Percentiles rank a stretch among this genome's conserved stretches.
Conservation (phyloP, 1,140 invertebrate species). For the Brachionus paranguensis region DNA sequence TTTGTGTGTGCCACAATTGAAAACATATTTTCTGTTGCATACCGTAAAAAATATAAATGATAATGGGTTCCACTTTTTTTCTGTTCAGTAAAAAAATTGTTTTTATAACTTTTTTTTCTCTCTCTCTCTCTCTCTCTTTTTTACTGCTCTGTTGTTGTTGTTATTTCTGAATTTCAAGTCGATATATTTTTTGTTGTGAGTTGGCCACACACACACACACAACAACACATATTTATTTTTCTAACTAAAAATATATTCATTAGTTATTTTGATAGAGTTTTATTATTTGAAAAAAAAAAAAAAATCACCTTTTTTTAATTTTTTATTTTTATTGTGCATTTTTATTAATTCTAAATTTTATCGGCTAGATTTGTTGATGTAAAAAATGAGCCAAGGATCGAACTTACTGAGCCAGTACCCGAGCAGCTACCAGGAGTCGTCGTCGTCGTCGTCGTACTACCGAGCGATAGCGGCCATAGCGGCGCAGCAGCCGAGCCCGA, state of each 20-base stretch:
- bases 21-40: slow-evolving; percentile 30
- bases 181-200: too few species aligned
- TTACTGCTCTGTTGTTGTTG: not conserved
- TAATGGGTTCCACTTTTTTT: slow-evolving; percentile 35
- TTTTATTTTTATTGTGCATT: not conserved
- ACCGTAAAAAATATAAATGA: slow-evolving; percentile 37
- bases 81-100: slow-evolving; percentile 16
- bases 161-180: not conserved
- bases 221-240: not conserved
- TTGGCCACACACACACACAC: too few species aligned
- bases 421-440: not conserved
- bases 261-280: slow-evolving; percentile 17
- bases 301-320: slow-evolving; percentile 18
- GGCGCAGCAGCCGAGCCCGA: not conserved
- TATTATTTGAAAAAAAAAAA: not conserved
- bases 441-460: slow-evolving; percentile 6
- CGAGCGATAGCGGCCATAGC: slow-evolving; percentile 27
- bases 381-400: slow-evolving; percentile 10
- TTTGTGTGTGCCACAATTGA: not conserved
- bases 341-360: not conserved
- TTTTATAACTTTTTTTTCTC: slow-evolving; percentile 32
- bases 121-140: not conserved
- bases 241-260: slow-evolving; percentile 30
- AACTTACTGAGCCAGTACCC: not conserved
- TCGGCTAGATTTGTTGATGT: not conserved